Percentiles rank a stretch among this genome's conserved stretches.
These are phyloP conservation scores for Platichthys flesus DNA, from an alignment of 2,113 vertebrate species.

Conservation along the genomic window DNA sequence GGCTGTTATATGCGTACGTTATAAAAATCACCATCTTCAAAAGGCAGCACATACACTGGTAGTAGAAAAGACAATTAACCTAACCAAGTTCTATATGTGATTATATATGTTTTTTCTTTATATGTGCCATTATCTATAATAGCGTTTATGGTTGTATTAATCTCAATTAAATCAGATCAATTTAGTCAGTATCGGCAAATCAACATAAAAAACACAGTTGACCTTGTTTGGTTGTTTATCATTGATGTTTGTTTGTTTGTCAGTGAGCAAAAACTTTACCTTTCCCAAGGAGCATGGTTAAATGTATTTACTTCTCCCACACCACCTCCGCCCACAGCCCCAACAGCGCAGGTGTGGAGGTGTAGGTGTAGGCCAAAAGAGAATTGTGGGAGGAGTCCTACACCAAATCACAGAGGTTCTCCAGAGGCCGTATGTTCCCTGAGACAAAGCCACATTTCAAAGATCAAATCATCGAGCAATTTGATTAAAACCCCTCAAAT, in stretches of 20 bases:
- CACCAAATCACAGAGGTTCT: background rate
- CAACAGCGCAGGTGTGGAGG: conserved; percentile 32
- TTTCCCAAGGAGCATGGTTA: conserved; percentile 13
- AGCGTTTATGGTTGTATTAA: no score
- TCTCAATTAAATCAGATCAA: no score
- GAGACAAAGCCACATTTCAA: background rate
- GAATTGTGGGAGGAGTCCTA: conserved; percentile 19
- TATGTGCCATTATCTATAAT: no score
- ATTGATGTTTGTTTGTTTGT: conserved; percentile 5
- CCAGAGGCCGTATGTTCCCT: background rate
- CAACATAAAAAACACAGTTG: no score
- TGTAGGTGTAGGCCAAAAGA: conserved; percentile 39
- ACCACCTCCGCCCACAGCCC: conserved; percentile 25
- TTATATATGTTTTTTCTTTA: no score
- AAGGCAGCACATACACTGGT: background rate
- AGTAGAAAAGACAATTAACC: background rate
- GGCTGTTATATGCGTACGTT: background rate
- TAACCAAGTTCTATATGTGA: no score
- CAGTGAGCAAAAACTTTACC: conserved; percentile 14
- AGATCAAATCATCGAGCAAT: background rate
- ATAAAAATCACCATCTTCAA: conserved; percentile 5
- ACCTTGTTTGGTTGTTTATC: background rate
- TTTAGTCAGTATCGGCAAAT: no score
- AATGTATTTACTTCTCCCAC: conserved; percentile 49
- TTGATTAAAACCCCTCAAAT: conserved; percentile 1